Evolutionary conservation across 2,797 vertebrate genomes (phyloP).

Genomic region (Chrysocyon brachyurus): DNA sequence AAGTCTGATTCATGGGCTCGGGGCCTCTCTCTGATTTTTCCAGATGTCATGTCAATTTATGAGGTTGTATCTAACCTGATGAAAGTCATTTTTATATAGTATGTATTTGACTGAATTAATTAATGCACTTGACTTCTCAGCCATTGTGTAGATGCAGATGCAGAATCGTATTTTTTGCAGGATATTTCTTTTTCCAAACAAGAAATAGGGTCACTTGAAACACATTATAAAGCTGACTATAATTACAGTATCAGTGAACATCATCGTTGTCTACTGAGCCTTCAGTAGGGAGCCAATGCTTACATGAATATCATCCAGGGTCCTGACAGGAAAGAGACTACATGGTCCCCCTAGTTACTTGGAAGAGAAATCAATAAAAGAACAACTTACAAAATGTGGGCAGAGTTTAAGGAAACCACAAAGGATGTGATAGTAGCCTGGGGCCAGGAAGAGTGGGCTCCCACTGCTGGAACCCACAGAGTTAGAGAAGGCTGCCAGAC

Average conservation of each 20-base stretch:
- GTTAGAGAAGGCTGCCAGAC: background rate
- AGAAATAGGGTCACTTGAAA: background rate
- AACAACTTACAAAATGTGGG: background rate
- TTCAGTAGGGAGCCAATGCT: background rate
- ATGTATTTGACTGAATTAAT: background rate
- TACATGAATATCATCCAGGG: background rate
- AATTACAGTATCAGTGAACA: background rate
- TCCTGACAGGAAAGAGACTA: background rate
- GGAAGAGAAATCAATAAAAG: background rate
- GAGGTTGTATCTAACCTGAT: background rate
- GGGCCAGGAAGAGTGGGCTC: background rate
- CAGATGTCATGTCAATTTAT: constrained; percentile 3
- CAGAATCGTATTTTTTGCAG: background rate
- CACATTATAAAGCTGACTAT: background rate
- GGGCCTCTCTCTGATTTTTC: background rate
- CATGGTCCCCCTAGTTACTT: background rate
- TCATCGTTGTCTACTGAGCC: background rate
- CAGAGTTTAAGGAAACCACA: background rate
- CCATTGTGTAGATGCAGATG: background rate
- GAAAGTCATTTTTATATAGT: background rate
- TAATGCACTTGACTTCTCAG: background rate
- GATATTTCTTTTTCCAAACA: background rate
- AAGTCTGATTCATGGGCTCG: background rate
- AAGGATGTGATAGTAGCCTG: background rate
- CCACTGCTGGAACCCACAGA: background rate